Base-by-base conservation (phyloP, 2,113 vertebrate genomes). In the Esox niger region DNA sequence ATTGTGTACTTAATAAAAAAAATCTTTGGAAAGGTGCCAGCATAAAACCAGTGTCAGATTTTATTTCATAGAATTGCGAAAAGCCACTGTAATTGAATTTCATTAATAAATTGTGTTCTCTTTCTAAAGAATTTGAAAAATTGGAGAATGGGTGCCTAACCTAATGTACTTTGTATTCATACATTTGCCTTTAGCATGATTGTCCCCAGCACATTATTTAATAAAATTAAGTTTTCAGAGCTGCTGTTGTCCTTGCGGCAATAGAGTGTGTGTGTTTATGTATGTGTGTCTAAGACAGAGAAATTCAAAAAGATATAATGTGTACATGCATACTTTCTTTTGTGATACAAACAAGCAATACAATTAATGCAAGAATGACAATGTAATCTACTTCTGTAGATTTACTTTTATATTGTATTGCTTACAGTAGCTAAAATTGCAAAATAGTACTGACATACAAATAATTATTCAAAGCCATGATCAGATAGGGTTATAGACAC, bases 161-260 rank as follows among this genome's bases (percentile, higher is more conserved):
- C 27, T 8, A 30, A 2, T 68, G 46, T n/a, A 31, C 32, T 4
- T 20, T 6, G 23, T 23, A n/a, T 21, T 30, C 25, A 7, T 49
- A 38, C 38, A 31, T 2, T 49, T 10, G 3, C 38, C 17, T 43
- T 2, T 17, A 43, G 15, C 3, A 17, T 43, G 38, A 15, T 43
- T 43, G 13, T 43, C 38, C 13, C 15, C 38, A 33, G 32, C 32
- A 33, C 32, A 13, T 43, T 20, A 59, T 6, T 46, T 15, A 8
- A 27, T 52, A 73, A 68, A 76, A 76, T 75, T 20, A 78, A 79
- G 73, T 11, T 52, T 71, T 73, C 56, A 62, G 69, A n/a, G 66
- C 63, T 43, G 64, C 32, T 10, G 23, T 68, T 75, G 65, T 79
- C 68, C 81, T 79, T 82, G 82, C 69, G 66, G 66, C 26, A 66